These are phyloP conservation scores for Parasteatoda lunata DNA, from an alignment of 2,888 invertebrate species.

Conservation along the genomic window DNA sequence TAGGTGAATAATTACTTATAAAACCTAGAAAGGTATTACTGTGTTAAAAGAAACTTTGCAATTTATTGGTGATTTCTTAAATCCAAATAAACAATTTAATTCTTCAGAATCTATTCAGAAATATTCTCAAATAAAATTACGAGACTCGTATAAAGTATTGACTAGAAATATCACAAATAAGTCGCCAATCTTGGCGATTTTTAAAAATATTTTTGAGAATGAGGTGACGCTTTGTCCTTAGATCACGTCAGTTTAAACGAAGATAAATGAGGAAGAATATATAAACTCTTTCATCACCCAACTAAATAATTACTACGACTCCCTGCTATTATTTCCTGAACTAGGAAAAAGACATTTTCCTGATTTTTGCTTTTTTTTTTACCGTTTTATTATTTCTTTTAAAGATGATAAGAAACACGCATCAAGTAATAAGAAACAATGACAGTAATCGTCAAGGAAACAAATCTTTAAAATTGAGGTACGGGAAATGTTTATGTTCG, in stretches of 20 bases:
- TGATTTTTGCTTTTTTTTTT: neutral
- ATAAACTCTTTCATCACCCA: slow-evolving; percentile 37
- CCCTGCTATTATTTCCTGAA: slow-evolving; percentile 42
- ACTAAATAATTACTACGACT: slow-evolving; percentile 63
- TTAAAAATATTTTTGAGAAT: slow-evolving; percentile 23
- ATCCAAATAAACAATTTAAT: no score
- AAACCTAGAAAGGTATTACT: no score
- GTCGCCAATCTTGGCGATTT: slow-evolving; percentile 33
- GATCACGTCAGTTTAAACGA: slow-evolving; percentile 66
- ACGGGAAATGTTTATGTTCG: slow-evolving; percentile 40
- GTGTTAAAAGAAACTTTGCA: no score
- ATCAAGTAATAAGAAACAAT: slow-evolving; percentile 45
- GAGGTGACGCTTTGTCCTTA: slow-evolving; percentile 40
- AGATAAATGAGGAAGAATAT: slow-evolving; percentile 64
- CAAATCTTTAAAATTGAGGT: slow-evolving; percentile 55
- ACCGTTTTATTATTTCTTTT: neutral
- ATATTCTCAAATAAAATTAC: no score
- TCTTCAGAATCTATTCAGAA: no score
- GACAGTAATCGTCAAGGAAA: slow-evolving; percentile 38
- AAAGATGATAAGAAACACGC: slow-evolving; percentile 32
- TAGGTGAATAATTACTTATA: no score
- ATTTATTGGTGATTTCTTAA: no score
- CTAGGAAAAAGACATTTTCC: slow-evolving; percentile 55
- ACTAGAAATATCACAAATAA: neutral
- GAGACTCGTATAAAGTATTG: no score